phyloP scores from a whole-genome alignment of 2,888 invertebrate genomes.

The Netelia inedita region DNA sequence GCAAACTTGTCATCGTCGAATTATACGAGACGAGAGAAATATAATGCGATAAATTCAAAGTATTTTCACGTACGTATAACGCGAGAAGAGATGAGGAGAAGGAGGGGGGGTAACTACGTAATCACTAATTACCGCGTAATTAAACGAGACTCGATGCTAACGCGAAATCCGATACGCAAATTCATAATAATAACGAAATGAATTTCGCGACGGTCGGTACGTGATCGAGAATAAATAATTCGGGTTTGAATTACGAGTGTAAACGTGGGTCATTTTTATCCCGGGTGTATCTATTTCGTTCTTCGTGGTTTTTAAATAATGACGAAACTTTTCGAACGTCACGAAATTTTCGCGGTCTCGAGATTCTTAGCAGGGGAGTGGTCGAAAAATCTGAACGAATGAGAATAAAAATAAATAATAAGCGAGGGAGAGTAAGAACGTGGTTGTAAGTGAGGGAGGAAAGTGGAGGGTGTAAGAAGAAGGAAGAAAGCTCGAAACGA shows the following conservation, averaged over 20 bases:
- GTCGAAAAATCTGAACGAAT: too few species aligned
- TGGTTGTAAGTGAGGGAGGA: too few species aligned
- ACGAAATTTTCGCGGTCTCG: background rate
- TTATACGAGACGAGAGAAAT: too few species aligned
- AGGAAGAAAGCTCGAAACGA: too few species aligned
- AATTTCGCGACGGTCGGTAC: background rate
- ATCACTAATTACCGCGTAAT: background rate
- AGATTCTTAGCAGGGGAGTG: background rate
- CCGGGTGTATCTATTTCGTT: too few species aligned
- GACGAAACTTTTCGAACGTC: background rate
- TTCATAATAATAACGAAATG: background rate
- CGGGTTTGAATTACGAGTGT: too few species aligned
- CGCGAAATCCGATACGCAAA: background rate
- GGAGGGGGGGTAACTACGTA: background rate
- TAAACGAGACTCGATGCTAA: background rate
- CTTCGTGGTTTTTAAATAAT: too few species aligned
- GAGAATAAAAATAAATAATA: too few species aligned
- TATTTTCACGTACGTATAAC: background rate
- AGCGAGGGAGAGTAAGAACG: too few species aligned
- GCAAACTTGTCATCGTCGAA: too few species aligned
- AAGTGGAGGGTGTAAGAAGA: too few species aligned
- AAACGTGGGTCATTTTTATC: too few species aligned
- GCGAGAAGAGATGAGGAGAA: background rate
- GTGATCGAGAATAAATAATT: background rate
- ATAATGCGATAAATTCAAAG: background rate